Conservation (phyloP, 2,113 vertebrate genomes). For the Azemiops feae region DNA sequence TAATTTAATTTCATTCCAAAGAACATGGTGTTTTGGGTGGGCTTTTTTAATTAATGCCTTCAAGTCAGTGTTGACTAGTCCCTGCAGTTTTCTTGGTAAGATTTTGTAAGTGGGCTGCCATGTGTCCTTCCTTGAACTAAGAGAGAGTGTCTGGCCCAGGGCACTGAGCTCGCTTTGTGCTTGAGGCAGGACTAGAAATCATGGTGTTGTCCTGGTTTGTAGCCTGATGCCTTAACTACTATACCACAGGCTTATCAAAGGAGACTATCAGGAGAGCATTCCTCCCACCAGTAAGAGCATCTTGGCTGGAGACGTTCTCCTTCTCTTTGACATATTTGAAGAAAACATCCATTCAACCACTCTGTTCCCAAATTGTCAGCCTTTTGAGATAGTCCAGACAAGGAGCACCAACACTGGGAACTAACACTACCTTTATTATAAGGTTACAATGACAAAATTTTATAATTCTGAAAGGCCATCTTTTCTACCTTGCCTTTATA, state of each 20-base stretch:
- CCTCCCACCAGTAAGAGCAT: background rate
- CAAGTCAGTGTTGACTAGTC: background rate
- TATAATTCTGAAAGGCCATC: background rate
- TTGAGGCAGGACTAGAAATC: background rate
- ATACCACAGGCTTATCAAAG: background rate
- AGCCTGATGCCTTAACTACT: background rate
- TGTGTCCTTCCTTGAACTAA: background rate
- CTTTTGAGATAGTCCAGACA: background rate
- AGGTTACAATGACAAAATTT: background rate
- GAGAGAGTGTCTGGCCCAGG: background rate
- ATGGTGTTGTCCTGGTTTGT: background rate
- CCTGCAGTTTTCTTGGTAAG: background rate
- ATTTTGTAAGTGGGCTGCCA: background rate
- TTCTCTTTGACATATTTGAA: background rate
- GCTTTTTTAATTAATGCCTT: background rate
- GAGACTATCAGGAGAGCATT: background rate
- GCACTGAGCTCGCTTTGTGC: background rate
- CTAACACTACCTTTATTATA: background rate
- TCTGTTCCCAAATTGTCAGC: background rate
- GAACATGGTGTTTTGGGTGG: background rate
- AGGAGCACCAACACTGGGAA: background rate
- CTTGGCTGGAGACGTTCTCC: background rate
- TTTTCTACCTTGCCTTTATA: background rate
- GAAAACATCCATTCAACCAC: background rate
- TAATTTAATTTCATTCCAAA: background rate